phyloP scores from a whole-genome alignment of 2,113 vertebrate genomes.

The Myotis yumanensis region DNA sequence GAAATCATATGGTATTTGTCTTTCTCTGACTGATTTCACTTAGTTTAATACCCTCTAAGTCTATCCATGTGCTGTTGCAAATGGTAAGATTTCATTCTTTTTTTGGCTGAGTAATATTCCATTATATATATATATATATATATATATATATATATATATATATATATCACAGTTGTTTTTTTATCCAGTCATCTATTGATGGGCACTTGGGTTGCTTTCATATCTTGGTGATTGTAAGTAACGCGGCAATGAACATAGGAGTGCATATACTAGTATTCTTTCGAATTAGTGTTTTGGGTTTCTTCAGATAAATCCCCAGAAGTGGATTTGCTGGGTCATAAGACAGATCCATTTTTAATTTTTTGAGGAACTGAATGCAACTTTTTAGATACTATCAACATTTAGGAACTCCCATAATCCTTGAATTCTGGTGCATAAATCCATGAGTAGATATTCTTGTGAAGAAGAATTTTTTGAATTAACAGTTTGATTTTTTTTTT shows the following conservation, averaged over 20 bases:
- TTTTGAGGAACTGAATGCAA: not conserved
- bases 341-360: not conserved
- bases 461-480: not conserved
- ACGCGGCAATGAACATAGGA: not conserved
- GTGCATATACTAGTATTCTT: not conserved
- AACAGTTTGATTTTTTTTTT: not conserved
- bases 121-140: not conserved
- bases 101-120: not conserved
- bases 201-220: not conserved
- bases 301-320: not conserved
- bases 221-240: not conserved
- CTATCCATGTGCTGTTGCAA: not conserved
- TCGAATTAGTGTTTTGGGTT: not conserved
- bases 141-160: too few species aligned
- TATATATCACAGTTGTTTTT: not conserved
- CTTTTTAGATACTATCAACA: not conserved
- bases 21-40: not conserved
- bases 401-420: not conserved
- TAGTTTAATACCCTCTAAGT: not conserved
- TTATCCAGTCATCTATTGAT: not conserved
- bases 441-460: not conserved
- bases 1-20: not conserved
- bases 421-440: not conserved
- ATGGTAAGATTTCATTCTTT: not conserved
- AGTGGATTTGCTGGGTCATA: not conserved